Conservation (phyloP, 2,888 invertebrate species). For the Bugulina stolonifera region DNA sequence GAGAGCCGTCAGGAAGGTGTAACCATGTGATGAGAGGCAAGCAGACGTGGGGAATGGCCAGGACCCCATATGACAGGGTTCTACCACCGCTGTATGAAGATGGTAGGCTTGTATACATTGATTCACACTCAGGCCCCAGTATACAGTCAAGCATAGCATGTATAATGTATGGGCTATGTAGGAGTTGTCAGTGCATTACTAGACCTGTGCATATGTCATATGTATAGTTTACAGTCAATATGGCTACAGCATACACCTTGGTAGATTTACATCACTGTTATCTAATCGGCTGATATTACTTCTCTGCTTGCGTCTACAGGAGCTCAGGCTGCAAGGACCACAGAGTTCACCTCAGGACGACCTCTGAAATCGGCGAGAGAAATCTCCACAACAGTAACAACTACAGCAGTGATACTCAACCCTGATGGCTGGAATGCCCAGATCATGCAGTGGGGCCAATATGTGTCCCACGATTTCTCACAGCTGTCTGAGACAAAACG, state of each 20-base stretch:
- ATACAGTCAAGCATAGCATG: too few relatives aligned
- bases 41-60: constrained; percentile 18
- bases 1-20: not conserved
- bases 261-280: too few relatives aligned
- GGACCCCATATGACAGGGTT: not conserved
- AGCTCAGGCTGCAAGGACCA: not conserved
- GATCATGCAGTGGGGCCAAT: constrained; percentile 16
- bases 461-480: not conserved
- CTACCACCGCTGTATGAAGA: constrained; percentile 6
- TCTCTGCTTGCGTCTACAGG: too few relatives aligned
- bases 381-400: constrained; percentile 1
- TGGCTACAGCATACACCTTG: too few relatives aligned
- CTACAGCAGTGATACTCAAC: not conserved
- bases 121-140: too few relatives aligned
- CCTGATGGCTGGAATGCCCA: not conserved
- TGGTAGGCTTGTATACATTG: not conserved
- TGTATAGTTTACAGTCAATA: too few relatives aligned
- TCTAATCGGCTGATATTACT: too few relatives aligned
- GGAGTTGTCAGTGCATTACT: too few relatives aligned
- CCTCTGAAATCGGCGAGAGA: not conserved
- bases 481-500: not conserved
- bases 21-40: not conserved
- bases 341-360: not conserved
- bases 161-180: too few relatives aligned
- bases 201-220: too few relatives aligned